These are phyloP conservation scores for Acrossocheilus fasciatus DNA, from an alignment of 2,797 vertebrate genomes.

Conservation along the genomic window DNA sequence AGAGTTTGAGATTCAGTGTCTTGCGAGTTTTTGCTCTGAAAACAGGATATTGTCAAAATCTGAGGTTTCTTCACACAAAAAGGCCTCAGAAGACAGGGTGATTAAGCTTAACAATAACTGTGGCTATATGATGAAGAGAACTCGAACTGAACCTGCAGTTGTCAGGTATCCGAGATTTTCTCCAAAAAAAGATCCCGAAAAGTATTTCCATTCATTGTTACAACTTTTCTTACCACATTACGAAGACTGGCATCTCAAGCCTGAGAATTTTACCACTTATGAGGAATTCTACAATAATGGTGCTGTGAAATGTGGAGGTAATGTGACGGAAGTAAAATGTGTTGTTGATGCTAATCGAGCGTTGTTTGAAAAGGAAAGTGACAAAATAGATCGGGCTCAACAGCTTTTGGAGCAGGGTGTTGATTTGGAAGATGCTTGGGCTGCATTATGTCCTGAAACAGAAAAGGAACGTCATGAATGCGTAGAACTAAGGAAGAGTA, in stretches of 20 bases:
- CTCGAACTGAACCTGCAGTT: not conserved
- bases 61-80: not conserved
- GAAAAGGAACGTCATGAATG: too few relatives aligned
- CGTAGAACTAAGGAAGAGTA: too few relatives aligned
- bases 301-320: not conserved
- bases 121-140: not conserved
- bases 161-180: too few relatives aligned
- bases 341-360: not conserved
- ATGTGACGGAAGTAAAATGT: not conserved
- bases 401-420: too few relatives aligned
- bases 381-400: too few relatives aligned
- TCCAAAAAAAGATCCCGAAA: not conserved
- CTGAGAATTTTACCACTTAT: not conserved
- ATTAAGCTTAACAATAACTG: not conserved
- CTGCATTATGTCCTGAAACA: too few relatives aligned
- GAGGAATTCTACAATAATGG: not conserved
- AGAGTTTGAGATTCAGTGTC: not conserved
- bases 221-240: slow-evolving; percentile 8
- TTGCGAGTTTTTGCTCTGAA: not conserved
- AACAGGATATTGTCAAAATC: not conserved
- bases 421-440: too few relatives aligned
- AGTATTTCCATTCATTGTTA: too few relatives aligned
- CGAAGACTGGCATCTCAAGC: not conserved
- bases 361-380: too few relatives aligned
- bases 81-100: not conserved